Evolutionary conservation across 1,140 invertebrate species (phyloP).

Genomic region (Halesus radiatus): DNA sequence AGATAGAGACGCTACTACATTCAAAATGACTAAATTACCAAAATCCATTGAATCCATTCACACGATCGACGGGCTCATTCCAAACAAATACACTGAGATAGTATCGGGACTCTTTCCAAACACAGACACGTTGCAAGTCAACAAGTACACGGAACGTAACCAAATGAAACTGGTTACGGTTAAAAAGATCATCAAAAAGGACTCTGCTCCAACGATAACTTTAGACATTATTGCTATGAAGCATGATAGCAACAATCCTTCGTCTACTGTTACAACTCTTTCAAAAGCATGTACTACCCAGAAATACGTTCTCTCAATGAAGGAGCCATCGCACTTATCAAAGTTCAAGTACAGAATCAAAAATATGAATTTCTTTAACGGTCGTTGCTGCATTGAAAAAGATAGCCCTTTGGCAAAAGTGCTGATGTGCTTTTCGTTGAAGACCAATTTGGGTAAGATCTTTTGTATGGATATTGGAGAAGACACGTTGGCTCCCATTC

Average conservation of each 20-base stretch:
- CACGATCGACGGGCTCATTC: conserved; percentile 48
- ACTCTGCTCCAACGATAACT: conserved; percentile 44
- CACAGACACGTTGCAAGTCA: conserved; percentile 18
- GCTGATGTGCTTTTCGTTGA: conserved; percentile 56
- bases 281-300: conserved; percentile 38
- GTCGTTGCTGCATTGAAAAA: conserved; percentile 36
- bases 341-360: conserved; percentile 26
- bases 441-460: conserved; percentile 56
- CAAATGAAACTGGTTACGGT: conserved; percentile 48
- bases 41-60: conserved; percentile 45
- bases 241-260: not conserved
- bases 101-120: conserved; percentile 49
- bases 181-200: conserved; percentile 48
- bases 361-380: conserved; percentile 17
- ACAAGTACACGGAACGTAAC: conserved; percentile 28
- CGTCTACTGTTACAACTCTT: conserved; percentile 12
- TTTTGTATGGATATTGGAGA: conserved; percentile 59
- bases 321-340: conserved; percentile 15
- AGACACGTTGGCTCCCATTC: conserved; percentile 64
- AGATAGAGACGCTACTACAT: not conserved
- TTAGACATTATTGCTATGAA: conserved; percentile 47
- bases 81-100: conserved; percentile 51
- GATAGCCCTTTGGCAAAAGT: conserved; percentile 37
- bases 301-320: conserved; percentile 44
- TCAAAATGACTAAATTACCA: conserved; percentile 33